Base-by-base conservation (phyloP, 2,113 vertebrate species). In the Campylomormyrus tamandua region DNA sequence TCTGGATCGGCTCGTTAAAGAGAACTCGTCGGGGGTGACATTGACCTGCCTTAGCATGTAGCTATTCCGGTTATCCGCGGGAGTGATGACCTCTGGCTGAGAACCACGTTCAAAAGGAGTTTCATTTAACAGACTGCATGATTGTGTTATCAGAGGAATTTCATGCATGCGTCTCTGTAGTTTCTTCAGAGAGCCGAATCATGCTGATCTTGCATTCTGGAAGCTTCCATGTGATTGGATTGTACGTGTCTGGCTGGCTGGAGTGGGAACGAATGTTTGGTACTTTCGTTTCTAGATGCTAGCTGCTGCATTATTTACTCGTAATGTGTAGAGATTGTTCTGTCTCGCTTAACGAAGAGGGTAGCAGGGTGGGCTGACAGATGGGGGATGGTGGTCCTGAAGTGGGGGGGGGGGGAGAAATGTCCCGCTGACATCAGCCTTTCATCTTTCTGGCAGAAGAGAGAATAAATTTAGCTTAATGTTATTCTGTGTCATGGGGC, bases 401-500 rank as follows among this genome's bases (percentile, higher is more conserved):
- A 8, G 58, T n/a, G 21, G 24, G 56, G 24, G 56, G 56, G 56
- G 45, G 80, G 56, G 56, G 45, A 56, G 77, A 89, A 27, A 86
- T 77, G 45, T 90, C 87, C 77, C 80, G 46, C 50, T 84, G 74
- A 88, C 27, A 46, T 27, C 58, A 53, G 11, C 48, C 56, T 90
- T 90, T 90, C 85, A 88, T 91, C 53, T 50, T 53, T 50, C 52
- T 42, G 50, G 27, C 27, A 83, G 83, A 35, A 13, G 42, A 35
- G 70, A 66, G 83, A 83, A 53, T 77, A 35, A 83, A 52, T 88
- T 56, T 50, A 66, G 46, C n/a, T 83, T 42, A 90, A 70, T 88
- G 50, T 90, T 85, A 83, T 80, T 86, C 48, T 77, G 11, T 15
- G 56, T 35, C 53, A 27, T 31, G 66, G 15, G 52, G 45, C 27